Evolutionary conservation across 2,113 vertebrate species (phyloP).

Genomic region (Lanius ludovicianus): DNA sequence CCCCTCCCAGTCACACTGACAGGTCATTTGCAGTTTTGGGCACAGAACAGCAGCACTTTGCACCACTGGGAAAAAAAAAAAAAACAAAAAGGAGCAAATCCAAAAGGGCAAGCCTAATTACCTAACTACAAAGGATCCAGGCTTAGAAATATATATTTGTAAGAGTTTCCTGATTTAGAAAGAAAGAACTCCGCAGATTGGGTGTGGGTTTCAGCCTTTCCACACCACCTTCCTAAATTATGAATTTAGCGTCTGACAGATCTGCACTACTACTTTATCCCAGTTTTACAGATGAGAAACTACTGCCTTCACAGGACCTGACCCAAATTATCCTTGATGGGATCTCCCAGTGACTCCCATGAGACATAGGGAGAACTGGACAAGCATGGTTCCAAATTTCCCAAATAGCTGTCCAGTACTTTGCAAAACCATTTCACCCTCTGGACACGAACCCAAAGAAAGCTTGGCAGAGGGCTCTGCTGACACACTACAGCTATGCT

Average conservation of each 20-base stretch:
- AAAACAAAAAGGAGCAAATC: background rate
- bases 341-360: background rate
- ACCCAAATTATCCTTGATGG: background rate
- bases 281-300: background rate
- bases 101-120: background rate
- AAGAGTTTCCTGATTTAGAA: background rate
- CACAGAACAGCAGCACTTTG: background rate
- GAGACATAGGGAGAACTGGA: accelerated
- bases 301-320: background rate
- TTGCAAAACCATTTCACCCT: background rate
- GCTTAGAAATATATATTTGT: background rate
- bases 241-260: background rate
- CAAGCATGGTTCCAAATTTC: background rate
- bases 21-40: background rate
- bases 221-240: background rate
- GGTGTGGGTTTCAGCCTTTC: background rate
- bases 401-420: background rate
- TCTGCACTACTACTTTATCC: background rate
- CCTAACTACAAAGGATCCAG: background rate
- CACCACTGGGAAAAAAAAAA: background rate
- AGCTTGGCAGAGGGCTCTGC: background rate
- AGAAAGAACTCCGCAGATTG: background rate
- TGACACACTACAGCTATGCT: background rate
- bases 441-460: background rate
- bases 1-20: background rate